phyloP scores from a whole-genome alignment of 2,113 vertebrate species.

The Rattus rattus region DNA sequence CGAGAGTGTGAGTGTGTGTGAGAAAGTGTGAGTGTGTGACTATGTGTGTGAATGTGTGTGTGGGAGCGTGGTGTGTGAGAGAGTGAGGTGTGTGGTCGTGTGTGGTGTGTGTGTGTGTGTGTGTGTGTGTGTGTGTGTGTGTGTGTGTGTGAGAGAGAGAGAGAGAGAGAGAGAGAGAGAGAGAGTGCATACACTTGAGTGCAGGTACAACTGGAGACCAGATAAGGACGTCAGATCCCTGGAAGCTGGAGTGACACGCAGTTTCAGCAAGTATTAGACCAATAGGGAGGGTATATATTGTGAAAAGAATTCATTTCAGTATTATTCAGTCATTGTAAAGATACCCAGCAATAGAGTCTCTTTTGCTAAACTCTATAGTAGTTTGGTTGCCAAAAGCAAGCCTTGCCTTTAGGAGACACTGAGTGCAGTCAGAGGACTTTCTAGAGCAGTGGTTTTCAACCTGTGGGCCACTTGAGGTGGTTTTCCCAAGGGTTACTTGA shows the following conservation, averaged over 20 bases:
- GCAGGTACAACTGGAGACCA: neutral
- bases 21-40: too few species aligned
- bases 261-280: neutral
- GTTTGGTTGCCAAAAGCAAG: neutral
- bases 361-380: neutral
- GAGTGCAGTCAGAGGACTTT: neutral
- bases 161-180: too few species aligned
- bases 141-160: neutral
- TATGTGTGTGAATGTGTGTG: too few species aligned
- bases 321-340: neutral
- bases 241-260: neutral
- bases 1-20: too few species aligned
- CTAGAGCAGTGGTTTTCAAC: neutral
- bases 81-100: too few species aligned
- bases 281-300: neutral
- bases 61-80: too few species aligned
- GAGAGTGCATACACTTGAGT: neutral
- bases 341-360: neutral
- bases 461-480: neutral
- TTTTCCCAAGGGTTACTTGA: neutral
- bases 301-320: neutral
- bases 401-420: neutral
- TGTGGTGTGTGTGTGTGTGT: too few species aligned
- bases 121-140: neutral
- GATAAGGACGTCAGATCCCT: neutral